Evolutionary conservation across 1,140 invertebrate genomes (phyloP), one percentile per base, ranked within the genome.

Genomic region (Monomorium pharaonis): DNA sequence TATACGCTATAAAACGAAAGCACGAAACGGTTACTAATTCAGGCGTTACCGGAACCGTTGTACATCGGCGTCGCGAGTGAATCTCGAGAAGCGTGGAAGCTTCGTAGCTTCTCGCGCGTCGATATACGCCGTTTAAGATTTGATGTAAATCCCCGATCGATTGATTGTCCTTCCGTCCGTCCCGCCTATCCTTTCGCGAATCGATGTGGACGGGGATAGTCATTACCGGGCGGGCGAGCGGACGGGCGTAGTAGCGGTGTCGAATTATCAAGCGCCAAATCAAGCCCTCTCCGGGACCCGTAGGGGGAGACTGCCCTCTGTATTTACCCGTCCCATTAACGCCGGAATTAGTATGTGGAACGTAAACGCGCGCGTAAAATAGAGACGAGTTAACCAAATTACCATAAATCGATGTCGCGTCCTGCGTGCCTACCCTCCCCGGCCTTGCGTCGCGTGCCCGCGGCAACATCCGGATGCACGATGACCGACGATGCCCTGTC

Each of bases 381-480:
- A 75, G 76, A 58, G 69, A 86, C 56, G 51, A 81, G 76, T 86
- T 86, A 86, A 86, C 51, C 51, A 67, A 72, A 88, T 88, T 88
- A 88, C 58, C 86, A 80, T 81, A 86, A 88, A 88, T 88, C 86
- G 86, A 88, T 88, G 84, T 37, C n/a, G n/a, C n/a, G 42, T 42
- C 30, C 33, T n/a, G n/a, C 42, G 24, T 30, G 63, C 75, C 33
- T n/a, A n/a, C n/a, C 56, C 65, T 62, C 30, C 63, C 54, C 10
- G 30, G 24, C 62, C n/a, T n/a, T n/a, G n/a, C n/a, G n/a, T 63
- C 42, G 30, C 12, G 37, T 27, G 56, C 58, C 49, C 16, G 60
- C 49, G 49, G 70, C 62, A 74, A 60, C 56, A 58, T 77, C 21
- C 58, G 27, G 44, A 62, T 54, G 33, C 56, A 87, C 86, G 62